phyloP scores from a whole-genome alignment of 2,113 vertebrate genomes.

The Neopipo cinnamomea region DNA sequence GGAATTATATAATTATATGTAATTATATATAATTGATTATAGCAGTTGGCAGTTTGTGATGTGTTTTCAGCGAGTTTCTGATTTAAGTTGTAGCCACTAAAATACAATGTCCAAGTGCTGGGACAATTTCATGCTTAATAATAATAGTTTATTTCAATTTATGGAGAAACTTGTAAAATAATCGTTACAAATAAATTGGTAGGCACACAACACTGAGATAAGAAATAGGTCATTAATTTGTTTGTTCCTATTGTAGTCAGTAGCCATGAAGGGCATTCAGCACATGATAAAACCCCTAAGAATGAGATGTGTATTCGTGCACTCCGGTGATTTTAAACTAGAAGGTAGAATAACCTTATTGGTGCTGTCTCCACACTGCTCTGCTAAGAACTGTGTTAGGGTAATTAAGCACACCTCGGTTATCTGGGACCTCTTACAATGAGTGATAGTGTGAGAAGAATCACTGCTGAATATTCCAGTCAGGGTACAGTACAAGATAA shows the following conservation, averaged over 20 bases:
- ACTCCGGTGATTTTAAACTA: constrained; percentile 8
- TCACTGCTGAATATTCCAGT: constrained; percentile 26
- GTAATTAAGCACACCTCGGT: constrained; percentile 23
- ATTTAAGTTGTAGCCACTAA: not conserved
- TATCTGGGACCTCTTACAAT: constrained; percentile 32
- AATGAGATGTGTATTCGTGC: not conserved
- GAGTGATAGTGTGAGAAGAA: constrained; percentile 5
- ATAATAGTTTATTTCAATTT: not conserved
- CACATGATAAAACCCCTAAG: not conserved
- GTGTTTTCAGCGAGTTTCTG: not conserved
- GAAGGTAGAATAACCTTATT: not conserved
- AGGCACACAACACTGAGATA: not conserved
- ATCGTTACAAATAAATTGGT: not conserved
- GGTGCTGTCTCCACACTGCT: not conserved
- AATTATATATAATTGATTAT: no score
- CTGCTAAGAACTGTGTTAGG: not conserved
- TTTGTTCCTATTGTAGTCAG: not conserved
- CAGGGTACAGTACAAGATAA: constrained; percentile 13
- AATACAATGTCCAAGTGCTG: not conserved
- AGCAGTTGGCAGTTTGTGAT: not conserved
- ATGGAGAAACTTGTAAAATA: not conserved
- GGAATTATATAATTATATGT: no score
- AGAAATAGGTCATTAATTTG: not conserved
- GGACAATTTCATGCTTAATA: not conserved
- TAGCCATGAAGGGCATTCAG: not conserved